A percentile compares a stretch with the other conserved stretches of the same genome.
phyloP scores from a whole-genome alignment of 2,113 vertebrate genomes.

The Agapornis roseicollis region DNA sequence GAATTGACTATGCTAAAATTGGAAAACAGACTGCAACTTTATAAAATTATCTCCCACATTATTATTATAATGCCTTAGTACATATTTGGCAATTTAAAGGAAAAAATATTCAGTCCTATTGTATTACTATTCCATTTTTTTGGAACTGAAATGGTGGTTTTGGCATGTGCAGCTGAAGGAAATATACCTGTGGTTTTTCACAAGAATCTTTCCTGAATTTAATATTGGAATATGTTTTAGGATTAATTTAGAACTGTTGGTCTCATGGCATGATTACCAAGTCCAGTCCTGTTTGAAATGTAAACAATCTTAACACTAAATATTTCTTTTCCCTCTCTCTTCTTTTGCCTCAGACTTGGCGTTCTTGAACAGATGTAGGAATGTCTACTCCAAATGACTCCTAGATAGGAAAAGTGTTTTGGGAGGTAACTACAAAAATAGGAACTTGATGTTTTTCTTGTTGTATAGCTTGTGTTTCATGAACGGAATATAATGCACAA shows the following conservation, averaged over 20 bases:
- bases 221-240: background rate
- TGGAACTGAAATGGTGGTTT: background rate
- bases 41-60: no score
- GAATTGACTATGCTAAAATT: background rate
- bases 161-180: background rate
- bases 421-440: background rate
- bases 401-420: background rate
- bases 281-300: background rate
- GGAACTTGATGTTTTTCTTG: background rate
- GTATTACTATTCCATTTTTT: background rate
- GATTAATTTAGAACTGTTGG: background rate
- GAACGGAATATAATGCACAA: background rate
- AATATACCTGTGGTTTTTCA: background rate
- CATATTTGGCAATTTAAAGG: background rate
- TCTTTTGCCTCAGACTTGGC: background rate
- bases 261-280: background rate
- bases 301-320: background rate
- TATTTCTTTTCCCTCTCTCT: background rate
- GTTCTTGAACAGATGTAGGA: background rate
- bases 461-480: background rate
- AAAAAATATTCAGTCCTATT: background rate
- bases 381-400: background rate
- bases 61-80: background rate
- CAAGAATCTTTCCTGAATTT: background rate
- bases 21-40: background rate